Base-by-base conservation (phyloP, 2,797 vertebrate genomes). In the Chelmon rostratus region DNA sequence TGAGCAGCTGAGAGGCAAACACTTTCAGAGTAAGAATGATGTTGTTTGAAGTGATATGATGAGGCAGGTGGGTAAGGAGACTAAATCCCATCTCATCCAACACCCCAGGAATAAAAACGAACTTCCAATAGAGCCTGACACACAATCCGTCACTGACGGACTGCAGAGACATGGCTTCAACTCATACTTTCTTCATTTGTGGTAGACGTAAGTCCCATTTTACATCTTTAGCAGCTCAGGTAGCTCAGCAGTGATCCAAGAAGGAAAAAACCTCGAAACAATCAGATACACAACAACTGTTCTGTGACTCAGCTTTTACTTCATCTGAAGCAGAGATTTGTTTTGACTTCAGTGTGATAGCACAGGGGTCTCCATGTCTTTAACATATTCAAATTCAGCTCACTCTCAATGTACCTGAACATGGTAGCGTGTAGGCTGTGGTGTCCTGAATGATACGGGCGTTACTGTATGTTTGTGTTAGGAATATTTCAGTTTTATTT, bases 41-140 rank as follows among this genome's bases (percentile, higher is more conserved):
- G 42, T 7, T 33, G 40, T 69, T 69, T 62, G 25, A 84, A 38
- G 47, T 28, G 31, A 70, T 56, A 25, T 0, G 13, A 68, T 40
- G 63, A 63, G 46, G 73, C 33, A 19, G 13, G 47, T 19, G 8
- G 23, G 52, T 42, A 16, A 54, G 47, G 11, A 59, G 58, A 47
- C 19, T 19, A 58, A 74, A 80, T 73, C 63, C 6, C 21, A 28
- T 68, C 13, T 72, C 25, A 58, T 57, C 2, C 5, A 18, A 11
- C 28, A 53, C 2, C 10, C 47, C 9, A 10, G 38, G 23, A 56
- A 71, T 57, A 68, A 61, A 63, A 71, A 62, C 18, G 52, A 31
- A 70, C 33, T 53, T 68, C 6, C n/a, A 25, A 42, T 8, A 57
- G 46, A 49, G 56, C 67, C 16, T 40, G 38, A 63, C 21, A 4